These are phyloP conservation scores for Drepana falcataria DNA, from an alignment of 2,888 invertebrate species.

Conservation along the genomic window DNA sequence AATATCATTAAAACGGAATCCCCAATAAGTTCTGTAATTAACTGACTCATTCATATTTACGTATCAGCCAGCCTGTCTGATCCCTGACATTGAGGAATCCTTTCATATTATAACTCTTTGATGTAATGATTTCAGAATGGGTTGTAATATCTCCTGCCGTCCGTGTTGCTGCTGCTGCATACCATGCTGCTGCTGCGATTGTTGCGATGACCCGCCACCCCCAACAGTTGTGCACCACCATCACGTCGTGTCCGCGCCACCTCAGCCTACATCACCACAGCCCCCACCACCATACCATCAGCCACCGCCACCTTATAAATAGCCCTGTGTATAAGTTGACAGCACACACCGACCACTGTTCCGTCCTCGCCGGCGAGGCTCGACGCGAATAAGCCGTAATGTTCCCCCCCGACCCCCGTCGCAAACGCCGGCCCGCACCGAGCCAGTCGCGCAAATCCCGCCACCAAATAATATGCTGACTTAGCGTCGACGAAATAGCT, in stretches of 20 bases:
- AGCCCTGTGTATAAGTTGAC: constrained; percentile 1
- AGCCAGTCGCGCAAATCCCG: too few relatives aligned
- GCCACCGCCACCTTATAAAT: constrained; percentile 45
- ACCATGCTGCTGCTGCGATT: constrained; percentile 63
- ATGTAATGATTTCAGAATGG: constrained; percentile 52
- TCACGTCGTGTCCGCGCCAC: constrained; percentile 19
- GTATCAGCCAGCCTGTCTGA: too few relatives aligned
- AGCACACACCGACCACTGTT: too few relatives aligned
- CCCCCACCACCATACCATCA: constrained; percentile 20
- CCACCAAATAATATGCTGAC: too few relatives aligned
- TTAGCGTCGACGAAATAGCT: too few relatives aligned
- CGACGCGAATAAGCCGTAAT: too few relatives aligned
- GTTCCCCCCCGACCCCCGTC: too few relatives aligned
- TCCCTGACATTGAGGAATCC: neutral
- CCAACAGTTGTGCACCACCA: constrained; percentile 42
- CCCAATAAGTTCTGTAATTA: too few relatives aligned
- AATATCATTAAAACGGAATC: too few relatives aligned
- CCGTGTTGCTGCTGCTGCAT: constrained; percentile 69
- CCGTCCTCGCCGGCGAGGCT: too few relatives aligned
- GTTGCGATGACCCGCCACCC: constrained; percentile 45
- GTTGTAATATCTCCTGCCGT: constrained; percentile 63
- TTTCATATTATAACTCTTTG: neutral
- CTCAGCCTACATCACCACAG: constrained; percentile 11
- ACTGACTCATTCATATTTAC: too few relatives aligned
- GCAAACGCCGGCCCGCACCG: too few relatives aligned